Base-by-base conservation (phyloP, 2,797 vertebrate genomes). In the Cyprinella venusta region DNA sequence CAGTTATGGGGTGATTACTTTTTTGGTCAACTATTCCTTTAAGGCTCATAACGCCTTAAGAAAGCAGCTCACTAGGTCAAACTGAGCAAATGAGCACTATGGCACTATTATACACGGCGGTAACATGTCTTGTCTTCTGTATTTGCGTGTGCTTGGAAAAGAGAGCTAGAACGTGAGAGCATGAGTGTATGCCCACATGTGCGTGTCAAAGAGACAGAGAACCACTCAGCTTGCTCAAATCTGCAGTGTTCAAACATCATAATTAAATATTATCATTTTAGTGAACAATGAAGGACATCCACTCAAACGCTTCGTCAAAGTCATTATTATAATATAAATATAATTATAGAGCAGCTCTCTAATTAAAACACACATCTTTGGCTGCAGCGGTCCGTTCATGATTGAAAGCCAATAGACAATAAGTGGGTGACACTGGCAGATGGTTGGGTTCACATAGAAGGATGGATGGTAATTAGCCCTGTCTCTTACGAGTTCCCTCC, bases 321-420 rank as follows among this genome's bases (percentile, higher is more conserved):
- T 89, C 87, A 87, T 89, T 88, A 90, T 89, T 90, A 88, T 87
- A 90, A 90, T 89, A 90, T 88, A 90, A 91, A 91, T 90, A 90
- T 90, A 91, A 91, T 90, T 88, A 91, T 84, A 88, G 72, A 86
- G 79, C 79, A 81, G 87, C 80, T 80, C 88, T 81, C 87, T 91
- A 91, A 91, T 91, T 91, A 91, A 91, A 90, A 90, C 88, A 88
- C 89, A 89, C 88, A 87, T 91, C 87, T 89, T 90, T 83, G 72
- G 88, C 88, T 85, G 85, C 83, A 75, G 65, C 78, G 74, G 85
- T 86, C 87, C 86, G 77, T 85, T 86, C 83, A 84, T 86, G 88
- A 89, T 84, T 76, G 88, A 89, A 81, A 84, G 83, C 72, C 86
- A 82, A 84, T 86, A 89, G 79, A 89, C 88, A 88, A 88, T 87